Evolutionary conservation across 35 echinoderm and acorn worm genomes (phyloP).

Genomic region (Apostichopus japonicus): DNA sequence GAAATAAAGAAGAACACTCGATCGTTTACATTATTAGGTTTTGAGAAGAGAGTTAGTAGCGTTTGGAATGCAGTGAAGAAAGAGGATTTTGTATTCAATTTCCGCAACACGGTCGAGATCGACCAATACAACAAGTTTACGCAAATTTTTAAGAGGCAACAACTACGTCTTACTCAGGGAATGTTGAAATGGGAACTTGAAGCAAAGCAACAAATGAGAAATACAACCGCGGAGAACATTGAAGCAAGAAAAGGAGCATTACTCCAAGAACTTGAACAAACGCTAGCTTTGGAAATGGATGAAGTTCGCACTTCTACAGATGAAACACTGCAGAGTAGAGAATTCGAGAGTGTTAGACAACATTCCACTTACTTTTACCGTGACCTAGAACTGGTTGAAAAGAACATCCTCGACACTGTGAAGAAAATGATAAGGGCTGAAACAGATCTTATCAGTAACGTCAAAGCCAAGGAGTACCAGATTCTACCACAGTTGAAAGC

Average conservation of each 20-base stretch:
- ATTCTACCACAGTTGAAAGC: not conserved
- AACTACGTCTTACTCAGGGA: not conserved
- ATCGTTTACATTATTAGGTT: not conserved
- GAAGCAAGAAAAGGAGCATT: not conserved
- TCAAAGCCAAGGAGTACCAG: constrained; percentile 8
- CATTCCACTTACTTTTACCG: not conserved
- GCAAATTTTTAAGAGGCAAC: not conserved
- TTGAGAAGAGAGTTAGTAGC: not conserved
- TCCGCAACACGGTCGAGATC: not conserved
- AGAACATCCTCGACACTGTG: not conserved
- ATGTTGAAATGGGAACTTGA: constrained; percentile 48
- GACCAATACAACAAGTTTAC: constrained; percentile 25
- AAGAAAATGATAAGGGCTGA: not conserved
- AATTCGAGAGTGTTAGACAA: not conserved
- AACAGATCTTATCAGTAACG: not conserved
- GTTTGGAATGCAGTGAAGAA: no score
- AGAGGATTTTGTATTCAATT: no score
- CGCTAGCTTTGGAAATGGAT: not conserved
- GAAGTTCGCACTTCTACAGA: not conserved
- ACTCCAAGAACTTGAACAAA: constrained; percentile 5
- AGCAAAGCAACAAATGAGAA: constrained; percentile 10
- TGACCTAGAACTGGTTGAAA: not conserved
- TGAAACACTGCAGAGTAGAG: not conserved
- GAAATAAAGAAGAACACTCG: not conserved
- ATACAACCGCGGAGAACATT: constrained; percentile 26